A percentile compares a stretch with the other conserved stretches of the same genome.
phyloP scores from a whole-genome alignment of 2,888 invertebrate genomes.

The Andrena bucephala region DNA sequence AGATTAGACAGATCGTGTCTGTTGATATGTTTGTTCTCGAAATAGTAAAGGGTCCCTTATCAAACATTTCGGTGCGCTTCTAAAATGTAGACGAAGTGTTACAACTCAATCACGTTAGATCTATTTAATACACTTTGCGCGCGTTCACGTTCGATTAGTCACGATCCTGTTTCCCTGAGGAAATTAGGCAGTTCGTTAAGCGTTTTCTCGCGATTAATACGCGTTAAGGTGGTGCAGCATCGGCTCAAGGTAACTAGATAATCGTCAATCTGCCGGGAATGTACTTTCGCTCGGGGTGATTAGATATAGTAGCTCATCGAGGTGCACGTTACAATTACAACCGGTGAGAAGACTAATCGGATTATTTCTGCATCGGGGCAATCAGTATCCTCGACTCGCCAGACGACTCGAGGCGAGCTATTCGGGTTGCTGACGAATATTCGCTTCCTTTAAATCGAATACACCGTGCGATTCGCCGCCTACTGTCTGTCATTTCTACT shows the following conservation, averaged over 20 bases:
- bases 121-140: too few species aligned
- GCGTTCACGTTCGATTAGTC: not conserved
- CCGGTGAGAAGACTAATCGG: too few species aligned
- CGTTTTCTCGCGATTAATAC: too few species aligned
- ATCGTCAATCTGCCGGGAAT: conserved; percentile 4
- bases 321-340: not conserved
- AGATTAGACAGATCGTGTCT: too few species aligned
- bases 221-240: not conserved
- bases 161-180: too few species aligned
- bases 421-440: not conserved
- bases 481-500: not conserved
- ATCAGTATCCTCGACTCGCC: not conserved
- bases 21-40: too few species aligned
- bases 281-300: conserved; percentile 3
- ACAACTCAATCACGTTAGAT: too few species aligned
- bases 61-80: too few species aligned
- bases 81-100: too few species aligned
- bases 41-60: too few species aligned
- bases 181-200: too few species aligned
- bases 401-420: not conserved
- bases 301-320: not conserved
- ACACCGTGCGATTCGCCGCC: not conserved
- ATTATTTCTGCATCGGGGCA: not conserved
- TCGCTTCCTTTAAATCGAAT: not conserved
- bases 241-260: conserved; percentile 2